phyloP scores from a whole-genome alignment of 2,797 vertebrate species.

The Leuciscus waleckii region DNA sequence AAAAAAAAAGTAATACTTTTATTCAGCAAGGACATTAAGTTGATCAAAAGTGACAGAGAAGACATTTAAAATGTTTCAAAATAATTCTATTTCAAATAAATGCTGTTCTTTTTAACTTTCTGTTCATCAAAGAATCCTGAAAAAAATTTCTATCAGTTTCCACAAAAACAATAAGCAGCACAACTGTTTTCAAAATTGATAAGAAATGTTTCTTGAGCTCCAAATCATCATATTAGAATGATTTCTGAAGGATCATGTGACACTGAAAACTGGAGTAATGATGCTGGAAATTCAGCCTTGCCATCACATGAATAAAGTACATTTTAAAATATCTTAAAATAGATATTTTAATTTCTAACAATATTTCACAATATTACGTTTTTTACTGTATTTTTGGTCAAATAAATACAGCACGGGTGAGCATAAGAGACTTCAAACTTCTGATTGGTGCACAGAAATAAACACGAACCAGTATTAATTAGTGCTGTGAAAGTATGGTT shows the following conservation, averaged over 20 bases:
- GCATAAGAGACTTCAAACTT: not conserved
- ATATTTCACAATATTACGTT: not conserved
- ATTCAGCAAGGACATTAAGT: not conserved
- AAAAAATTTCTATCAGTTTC: not conserved
- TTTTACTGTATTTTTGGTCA: not conserved
- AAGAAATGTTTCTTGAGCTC: not conserved
- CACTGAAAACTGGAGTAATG: no score
- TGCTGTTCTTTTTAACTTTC: not conserved
- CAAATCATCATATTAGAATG: not conserved
- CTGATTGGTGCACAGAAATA: not conserved
- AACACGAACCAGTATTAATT: not conserved
- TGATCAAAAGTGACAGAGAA: not conserved
- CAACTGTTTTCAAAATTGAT: not conserved
- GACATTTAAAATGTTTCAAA: not conserved
- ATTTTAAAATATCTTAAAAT: not conserved
- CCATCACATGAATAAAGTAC: not conserved
- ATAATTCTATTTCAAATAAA: not conserved
- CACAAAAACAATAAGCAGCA: not conserved
- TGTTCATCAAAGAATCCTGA: not conserved
- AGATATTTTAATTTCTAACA: not conserved
- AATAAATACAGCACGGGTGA: not conserved
- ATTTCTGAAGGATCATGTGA: not conserved
- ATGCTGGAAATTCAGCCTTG: not conserved
- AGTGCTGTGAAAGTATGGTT: not conserved
- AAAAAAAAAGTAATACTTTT: no score